Base-by-base conservation (phyloP, 1,140 invertebrate genomes). In the Sipha flava region DNA sequence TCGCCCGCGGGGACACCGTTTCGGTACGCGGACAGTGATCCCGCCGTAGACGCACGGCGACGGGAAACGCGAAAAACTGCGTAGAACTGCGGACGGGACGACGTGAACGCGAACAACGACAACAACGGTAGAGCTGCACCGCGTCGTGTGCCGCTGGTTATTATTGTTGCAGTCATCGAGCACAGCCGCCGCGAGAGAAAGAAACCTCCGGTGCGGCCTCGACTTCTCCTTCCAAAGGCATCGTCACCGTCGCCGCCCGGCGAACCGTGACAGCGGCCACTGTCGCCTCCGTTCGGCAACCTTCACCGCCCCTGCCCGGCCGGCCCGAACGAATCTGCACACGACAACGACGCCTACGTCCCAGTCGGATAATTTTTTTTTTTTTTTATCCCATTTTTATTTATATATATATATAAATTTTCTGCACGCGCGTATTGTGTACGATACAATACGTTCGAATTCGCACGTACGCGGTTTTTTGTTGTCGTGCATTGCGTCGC, bases 191-290 rank as follows among this genome's bases (percentile, higher is more conserved):
- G 37, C 23, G 23, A 26, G 18, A 23, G 18, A 43, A 66, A 37
- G 12, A 70, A 70, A 66, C 62, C 62, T 66, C 40, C 12, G 26
- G 10, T 12, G 54, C 29, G 54, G 66, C 66, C 66, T 70, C 66
- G 66, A 29, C 66, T 68, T 68, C 66, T 70, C 66, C 66, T 70
- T 10, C 66, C 66, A 45, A 45, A 43, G 64, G 40, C 40, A n/a
- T 12, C 34, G 31, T 26, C 47, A 37, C 70, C 34, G 31, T 54
- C 26, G 23, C 31, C 49, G n/a, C 49, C 6, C 21, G 34, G 21
- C 70, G 70, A 34, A 73, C 70, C 45, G 18, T 73, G n/a, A 54
- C 47, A 23, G n/a, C 72, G 7, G 26, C 49, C 21, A 34, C 45
- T 73, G 70, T 73, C 47, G 72, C 72, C 31, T 21, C 49, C 31